These are phyloP conservation scores for Zenarchopterus dispar DNA, from an alignment of 2,797 vertebrate species.

Conservation along the genomic window DNA sequence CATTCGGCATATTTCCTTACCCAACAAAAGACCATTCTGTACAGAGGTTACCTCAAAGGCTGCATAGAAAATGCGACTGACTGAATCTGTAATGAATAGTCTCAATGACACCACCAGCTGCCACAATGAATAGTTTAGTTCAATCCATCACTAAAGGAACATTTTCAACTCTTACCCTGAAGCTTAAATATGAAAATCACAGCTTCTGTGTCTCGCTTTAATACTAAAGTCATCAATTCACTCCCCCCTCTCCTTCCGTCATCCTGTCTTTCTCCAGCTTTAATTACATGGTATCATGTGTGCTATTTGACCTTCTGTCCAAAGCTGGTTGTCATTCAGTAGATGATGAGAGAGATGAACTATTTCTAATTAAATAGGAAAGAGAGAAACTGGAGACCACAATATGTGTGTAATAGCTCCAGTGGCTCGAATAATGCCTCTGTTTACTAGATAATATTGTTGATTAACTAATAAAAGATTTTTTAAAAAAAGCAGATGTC, in stretches of 20 bases:
- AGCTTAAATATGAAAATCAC: conserved; percentile 62
- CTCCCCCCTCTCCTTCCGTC: not conserved
- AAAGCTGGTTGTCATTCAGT: conserved; percentile 51
- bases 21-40: conserved; percentile 20
- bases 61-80: conserved; percentile 52
- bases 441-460: conserved; percentile 33
- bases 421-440: conserved; percentile 45
- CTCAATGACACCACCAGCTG: conserved; percentile 64
- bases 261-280: conserved; percentile 40
- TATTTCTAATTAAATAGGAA: conserved; percentile 51
- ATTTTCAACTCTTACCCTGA: conserved; percentile 35
- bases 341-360: conserved; percentile 60
- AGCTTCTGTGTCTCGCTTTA: conserved; percentile 48
- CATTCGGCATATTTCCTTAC: conserved; percentile 13
- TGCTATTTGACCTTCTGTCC: conserved; percentile 57
- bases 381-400: conserved; percentile 44
- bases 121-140: conserved; percentile 57
- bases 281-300: conserved; percentile 71
- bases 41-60: conserved; percentile 12
- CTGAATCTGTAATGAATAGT: conserved; percentile 63
- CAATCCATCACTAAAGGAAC: conserved; percentile 65
- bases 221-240: conserved; percentile 59
- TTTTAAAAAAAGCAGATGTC: conserved; percentile 21
- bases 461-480: conserved; percentile 48
- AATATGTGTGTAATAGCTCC: conserved; percentile 40